A percentile compares a stretch with the other conserved stretches of the same genome.
Conservation (phyloP, 64 coral and sea anemone species). For the Actinia equina region DNA sequence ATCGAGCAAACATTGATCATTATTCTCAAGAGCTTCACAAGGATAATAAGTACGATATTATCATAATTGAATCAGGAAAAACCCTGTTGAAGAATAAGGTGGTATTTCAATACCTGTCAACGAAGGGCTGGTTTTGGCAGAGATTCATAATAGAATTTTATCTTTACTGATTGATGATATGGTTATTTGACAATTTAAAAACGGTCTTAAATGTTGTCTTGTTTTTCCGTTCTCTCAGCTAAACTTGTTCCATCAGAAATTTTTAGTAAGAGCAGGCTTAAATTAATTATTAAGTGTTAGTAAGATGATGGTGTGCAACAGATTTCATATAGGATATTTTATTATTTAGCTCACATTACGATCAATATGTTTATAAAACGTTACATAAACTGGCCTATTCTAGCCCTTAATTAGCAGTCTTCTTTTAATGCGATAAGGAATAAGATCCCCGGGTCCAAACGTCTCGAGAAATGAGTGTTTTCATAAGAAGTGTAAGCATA, state of each 20-base stretch:
- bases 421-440: too few species aligned
- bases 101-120: not conserved
- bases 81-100: not conserved
- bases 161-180: not conserved
- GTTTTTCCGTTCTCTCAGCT: too few species aligned
- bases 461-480: not conserved
- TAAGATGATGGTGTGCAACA: too few species aligned
- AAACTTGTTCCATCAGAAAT: too few species aligned
- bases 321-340: too few species aligned
- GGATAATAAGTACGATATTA: not conserved
- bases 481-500: not conserved
- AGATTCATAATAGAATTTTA: not conserved
- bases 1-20: constrained; percentile 3
- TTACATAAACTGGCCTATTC: too few species aligned
- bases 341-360: too few species aligned
- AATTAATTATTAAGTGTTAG: too few species aligned
- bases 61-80: not conserved
- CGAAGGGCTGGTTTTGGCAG: not conserved
- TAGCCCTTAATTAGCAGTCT: too few species aligned
- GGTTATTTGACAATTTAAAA: not conserved
- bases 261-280: too few species aligned
- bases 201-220: not conserved
- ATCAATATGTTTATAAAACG: too few species aligned
- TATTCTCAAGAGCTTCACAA: not conserved
- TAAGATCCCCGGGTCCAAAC: too few species aligned